Evolutionary conservation across 2,888 invertebrate genomes (phyloP).

Genomic region (Diarsia mendica): DNA sequence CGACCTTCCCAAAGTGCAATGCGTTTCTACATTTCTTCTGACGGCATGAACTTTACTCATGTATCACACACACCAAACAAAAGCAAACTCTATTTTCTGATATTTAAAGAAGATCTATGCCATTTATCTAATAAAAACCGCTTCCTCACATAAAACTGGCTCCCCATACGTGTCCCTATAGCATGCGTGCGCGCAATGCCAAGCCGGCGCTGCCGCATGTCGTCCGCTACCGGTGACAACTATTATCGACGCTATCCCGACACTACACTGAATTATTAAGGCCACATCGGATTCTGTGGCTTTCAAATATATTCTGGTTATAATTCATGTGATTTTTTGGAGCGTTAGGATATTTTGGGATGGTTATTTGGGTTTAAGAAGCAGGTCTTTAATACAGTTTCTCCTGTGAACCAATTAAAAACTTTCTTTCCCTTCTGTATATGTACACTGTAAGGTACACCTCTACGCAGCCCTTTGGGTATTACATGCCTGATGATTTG

Average conservation of each 20-base stretch:
- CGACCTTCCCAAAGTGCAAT: too few relatives aligned
- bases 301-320: slow-evolving; percentile 22
- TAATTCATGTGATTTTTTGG: too few relatives aligned
- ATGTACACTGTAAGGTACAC: too few relatives aligned
- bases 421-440: too few relatives aligned
- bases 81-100: neutral
- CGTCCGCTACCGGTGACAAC: slow-evolving; percentile 66
- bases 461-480: too few relatives aligned
- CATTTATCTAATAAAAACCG: slow-evolving; percentile 8
- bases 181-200: slow-evolving; percentile 52
- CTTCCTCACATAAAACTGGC: slow-evolving; percentile 15
- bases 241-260: slow-evolving; percentile 55
- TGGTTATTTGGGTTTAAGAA: too few relatives aligned
- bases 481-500: too few relatives aligned
- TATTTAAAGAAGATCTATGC: neutral
- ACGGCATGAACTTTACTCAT: too few relatives aligned
- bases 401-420: too few relatives aligned
- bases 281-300: slow-evolving; percentile 34
- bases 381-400: too few relatives aligned
- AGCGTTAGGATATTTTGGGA: too few relatives aligned
- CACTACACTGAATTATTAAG: slow-evolving; percentile 60
- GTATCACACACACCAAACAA: neutral
- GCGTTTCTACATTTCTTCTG: too few relatives aligned
- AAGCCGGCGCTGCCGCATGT: slow-evolving; percentile 38
- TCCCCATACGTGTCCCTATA: neutral